These are phyloP conservation scores for Limnothrissa miodon DNA, from an alignment of 2,113 vertebrate genomes.

Conservation along the genomic window DNA sequence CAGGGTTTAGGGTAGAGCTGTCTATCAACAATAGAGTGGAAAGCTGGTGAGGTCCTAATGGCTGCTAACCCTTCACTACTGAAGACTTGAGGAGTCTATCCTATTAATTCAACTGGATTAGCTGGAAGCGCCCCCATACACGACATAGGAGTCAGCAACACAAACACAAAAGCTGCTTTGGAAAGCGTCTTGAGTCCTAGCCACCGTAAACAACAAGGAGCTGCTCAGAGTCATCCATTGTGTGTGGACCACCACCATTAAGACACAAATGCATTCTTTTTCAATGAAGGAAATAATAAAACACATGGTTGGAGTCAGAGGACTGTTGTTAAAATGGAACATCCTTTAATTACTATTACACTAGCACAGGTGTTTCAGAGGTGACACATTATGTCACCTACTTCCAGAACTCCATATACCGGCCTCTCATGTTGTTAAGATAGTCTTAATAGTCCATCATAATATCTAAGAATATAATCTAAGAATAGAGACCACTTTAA, in stretches of 20 bases:
- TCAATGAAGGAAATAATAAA: neutral
- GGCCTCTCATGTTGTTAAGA: neutral
- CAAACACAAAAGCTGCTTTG: slow-evolving; percentile 31
- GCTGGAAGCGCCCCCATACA: neutral
- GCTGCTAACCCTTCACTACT: neutral
- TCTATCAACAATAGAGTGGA: neutral
- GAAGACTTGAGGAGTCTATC: slow-evolving; percentile 10
- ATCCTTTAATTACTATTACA: neutral
- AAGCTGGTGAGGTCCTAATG: neutral
- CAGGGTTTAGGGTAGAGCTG: neutral
- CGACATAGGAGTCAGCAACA: slow-evolving; percentile 21
- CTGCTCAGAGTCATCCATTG: neutral
- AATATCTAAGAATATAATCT: too few relatives aligned
- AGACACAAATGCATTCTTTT: neutral
- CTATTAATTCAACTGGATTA: slow-evolving; percentile 47
- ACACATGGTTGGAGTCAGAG: neutral
- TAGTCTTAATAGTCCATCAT: neutral
- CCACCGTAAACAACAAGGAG: neutral
- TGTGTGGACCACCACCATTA: neutral
- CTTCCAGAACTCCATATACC: neutral
- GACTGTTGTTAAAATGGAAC: neutral
- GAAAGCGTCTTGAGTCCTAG: neutral
- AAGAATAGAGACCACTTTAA: too few relatives aligned
- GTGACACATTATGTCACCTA: neutral
- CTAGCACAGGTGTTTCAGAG: neutral